A percentile compares a stretch with the other conserved stretches of the same genome.
Evolutionary conservation across 2,113 vertebrate genomes (phyloP).

Genomic region (Lichenostomus cassidix): DNA sequence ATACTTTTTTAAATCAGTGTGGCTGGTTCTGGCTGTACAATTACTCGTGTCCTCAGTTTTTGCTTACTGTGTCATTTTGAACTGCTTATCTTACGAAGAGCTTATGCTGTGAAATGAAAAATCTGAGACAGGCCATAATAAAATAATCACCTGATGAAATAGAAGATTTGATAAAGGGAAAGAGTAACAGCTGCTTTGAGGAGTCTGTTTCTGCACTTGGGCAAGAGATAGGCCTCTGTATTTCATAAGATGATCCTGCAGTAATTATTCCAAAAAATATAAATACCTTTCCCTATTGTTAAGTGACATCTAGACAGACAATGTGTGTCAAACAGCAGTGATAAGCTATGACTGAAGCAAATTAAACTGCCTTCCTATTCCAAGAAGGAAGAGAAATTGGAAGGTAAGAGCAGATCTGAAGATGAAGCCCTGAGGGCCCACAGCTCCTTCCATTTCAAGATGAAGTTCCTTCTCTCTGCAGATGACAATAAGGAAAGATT

Average conservation of each 20-base stretch:
- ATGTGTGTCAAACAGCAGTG: background rate
- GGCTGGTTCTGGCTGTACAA: background rate
- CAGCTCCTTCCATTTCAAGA: background rate
- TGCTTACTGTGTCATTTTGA: conserved; percentile 15
- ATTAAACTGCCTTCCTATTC: background rate
- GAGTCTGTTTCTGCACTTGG: background rate
- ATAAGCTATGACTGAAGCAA: background rate
- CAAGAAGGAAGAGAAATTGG: background rate
- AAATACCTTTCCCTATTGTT: background rate
- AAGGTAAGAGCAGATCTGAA: background rate
- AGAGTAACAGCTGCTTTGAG: background rate
- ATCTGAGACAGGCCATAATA: background rate
- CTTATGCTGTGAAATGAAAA: conserved; percentile 9
- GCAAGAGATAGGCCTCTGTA: background rate
- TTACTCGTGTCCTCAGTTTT: background rate
- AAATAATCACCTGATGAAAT: background rate
- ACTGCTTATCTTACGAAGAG: background rate
- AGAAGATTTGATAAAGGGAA: background rate
- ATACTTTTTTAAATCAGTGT: background rate
- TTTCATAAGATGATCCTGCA: background rate
- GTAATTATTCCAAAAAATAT: background rate
- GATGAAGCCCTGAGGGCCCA: background rate
- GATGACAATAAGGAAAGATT: background rate
- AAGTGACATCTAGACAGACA: background rate
- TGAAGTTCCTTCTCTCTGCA: background rate